Evolutionary conservation across 2,113 vertebrate genomes (phyloP).

Genomic region (Procavia capensis): DNA sequence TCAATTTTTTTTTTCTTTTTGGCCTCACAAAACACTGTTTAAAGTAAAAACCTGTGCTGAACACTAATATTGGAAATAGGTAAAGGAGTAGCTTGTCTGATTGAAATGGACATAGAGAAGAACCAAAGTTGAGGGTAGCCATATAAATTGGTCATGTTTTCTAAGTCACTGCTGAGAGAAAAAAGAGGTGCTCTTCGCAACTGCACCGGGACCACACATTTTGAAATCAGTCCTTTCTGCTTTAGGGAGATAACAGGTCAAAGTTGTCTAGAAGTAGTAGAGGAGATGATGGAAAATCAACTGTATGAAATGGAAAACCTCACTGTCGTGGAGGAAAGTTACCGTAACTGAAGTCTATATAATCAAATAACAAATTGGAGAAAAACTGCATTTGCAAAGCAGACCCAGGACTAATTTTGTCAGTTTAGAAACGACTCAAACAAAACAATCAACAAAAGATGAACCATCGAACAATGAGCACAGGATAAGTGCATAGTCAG

Average conservation of each 20-base stretch:
- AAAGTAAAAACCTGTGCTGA: not conserved
- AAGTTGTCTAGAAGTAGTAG: not conserved
- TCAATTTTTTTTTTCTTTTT: not conserved
- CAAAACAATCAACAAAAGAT: not conserved
- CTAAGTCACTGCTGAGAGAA: not conserved
- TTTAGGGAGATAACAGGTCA: conserved; percentile 22
- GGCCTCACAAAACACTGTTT: not conserved
- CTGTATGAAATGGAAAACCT: not conserved
- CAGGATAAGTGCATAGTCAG: not conserved
- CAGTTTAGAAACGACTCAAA: conserved; percentile 6
- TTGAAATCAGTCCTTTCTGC: conserved; percentile 42
- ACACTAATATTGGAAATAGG: not conserved
- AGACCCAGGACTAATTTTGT: not conserved
- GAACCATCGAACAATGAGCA: not conserved
- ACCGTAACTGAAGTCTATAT: not conserved
- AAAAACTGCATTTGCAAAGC: not conserved
- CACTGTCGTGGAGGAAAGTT: not conserved
- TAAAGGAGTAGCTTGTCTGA: not conserved
- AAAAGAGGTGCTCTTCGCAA: not conserved
- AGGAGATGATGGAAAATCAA: not conserved
- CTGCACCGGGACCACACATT: not conserved
- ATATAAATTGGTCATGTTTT: not conserved
- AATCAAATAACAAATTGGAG: not conserved
- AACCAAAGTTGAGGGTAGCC: not conserved
- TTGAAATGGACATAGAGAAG: not conserved